A percentile compares a stretch with the other conserved stretches of the same genome.
These are phyloP conservation scores for Teleogryllus oceanicus DNA, from an alignment of 2,888 invertebrate genomes.

Conservation along the genomic window DNA sequence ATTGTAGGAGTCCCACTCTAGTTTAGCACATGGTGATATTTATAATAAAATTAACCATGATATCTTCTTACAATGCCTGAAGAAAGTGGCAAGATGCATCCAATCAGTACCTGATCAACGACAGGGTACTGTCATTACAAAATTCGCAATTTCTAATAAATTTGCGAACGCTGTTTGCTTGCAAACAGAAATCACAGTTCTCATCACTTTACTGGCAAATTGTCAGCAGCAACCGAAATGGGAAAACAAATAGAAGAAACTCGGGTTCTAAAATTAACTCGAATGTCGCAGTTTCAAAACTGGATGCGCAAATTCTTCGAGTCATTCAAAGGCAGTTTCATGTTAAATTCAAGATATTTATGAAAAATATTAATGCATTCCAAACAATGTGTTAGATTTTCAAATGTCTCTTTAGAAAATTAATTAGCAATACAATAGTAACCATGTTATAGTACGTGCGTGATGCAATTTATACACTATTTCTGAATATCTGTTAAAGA, in stretches of 20 bases:
- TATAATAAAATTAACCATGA: not conserved
- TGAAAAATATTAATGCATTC: not conserved
- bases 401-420: not conserved
- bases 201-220: not conserved
- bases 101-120: no score
- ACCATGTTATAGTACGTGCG: no score
- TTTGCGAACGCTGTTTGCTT: slow-evolving; percentile 9
- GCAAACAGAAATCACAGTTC: not conserved
- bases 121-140: not conserved
- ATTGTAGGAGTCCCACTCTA: not conserved
- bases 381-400: not conserved
- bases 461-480: no score
- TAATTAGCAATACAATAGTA: not conserved
- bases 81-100: no score
- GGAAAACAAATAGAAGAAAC: not conserved
- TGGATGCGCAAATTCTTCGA: not conserved
- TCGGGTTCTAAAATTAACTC: not conserved
- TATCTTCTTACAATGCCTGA: no score
- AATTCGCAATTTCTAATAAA: not conserved
- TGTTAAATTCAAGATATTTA: not conserved
- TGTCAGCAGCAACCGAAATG: not conserved
- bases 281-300: slow-evolving; percentile 18
- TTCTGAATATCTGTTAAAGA: no score
- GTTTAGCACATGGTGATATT: not conserved
- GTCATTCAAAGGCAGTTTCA: not conserved